Evolutionary conservation across 2,113 vertebrate species (phyloP).

Genomic region (Ursus arctos): DNA sequence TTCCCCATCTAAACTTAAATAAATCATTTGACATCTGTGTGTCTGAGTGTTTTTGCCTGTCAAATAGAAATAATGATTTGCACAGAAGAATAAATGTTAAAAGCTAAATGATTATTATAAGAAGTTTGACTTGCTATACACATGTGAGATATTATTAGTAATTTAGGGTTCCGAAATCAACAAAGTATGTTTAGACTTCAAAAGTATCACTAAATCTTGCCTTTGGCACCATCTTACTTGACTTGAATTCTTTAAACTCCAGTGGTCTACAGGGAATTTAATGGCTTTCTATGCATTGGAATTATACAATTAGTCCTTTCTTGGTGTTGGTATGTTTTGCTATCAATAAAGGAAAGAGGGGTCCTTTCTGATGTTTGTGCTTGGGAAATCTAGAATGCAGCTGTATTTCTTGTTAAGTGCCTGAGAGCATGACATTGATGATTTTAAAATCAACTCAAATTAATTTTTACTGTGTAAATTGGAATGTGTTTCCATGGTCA

Average conservation of each 20-base stretch:
- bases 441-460: neutral
- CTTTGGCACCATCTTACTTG: neutral
- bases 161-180: slow-evolving; percentile 36
- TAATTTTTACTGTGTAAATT: neutral
- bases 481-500: neutral
- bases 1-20: neutral
- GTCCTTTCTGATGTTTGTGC: neutral
- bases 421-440: neutral
- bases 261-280: neutral
- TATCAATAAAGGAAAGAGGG: neutral
- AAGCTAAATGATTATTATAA: slow-evolving; percentile 31
- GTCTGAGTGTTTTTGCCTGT: neutral
- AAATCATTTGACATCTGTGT: neutral
- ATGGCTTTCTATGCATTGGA: neutral
- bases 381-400: neutral
- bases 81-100: neutral
- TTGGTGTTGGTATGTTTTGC: neutral
- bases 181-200: slow-evolving; percentile 30
- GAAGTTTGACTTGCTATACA: neutral
- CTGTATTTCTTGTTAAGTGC: neutral
- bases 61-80: neutral
- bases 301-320: neutral
- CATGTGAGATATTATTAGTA: slow-evolving; percentile 30
- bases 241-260: neutral
- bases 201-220: slow-evolving; percentile 14